These are phyloP conservation scores for Procavia capensis DNA, from an alignment of 2,113 vertebrate species.

Conservation along the genomic window DNA sequence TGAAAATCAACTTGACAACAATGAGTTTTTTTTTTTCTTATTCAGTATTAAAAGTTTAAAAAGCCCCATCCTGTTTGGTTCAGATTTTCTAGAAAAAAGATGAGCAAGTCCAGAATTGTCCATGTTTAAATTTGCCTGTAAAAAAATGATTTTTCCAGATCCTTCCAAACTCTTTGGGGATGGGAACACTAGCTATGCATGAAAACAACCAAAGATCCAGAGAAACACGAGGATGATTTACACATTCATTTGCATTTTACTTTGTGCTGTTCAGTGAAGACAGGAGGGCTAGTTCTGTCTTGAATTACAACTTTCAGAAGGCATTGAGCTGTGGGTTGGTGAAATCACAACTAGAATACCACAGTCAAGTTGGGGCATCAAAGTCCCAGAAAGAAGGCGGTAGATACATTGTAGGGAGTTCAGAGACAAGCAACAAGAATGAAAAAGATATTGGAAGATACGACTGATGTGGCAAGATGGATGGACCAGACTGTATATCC, in stretches of 20 bases:
- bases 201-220: neutral
- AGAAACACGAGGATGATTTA: neutral
- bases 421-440: conserved; percentile 53
- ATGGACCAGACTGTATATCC: neutral
- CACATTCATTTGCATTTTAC: conserved; percentile 53
- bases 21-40: neutral
- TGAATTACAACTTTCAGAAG: conserved; percentile 65
- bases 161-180: neutral
- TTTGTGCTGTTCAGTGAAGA: neutral
- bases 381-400: conserved; percentile 33
- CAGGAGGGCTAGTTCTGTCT: conserved; percentile 67
- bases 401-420: conserved; percentile 68
- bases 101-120: neutral
- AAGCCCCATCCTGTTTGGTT: neutral
- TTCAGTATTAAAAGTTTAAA: neutral
- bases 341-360: conserved; percentile 73
- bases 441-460: conserved; percentile 72
- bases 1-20: neutral
- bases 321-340: conserved; percentile 61
- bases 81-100: neutral
- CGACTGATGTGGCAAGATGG: conserved; percentile 55
- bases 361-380: conserved; percentile 73
- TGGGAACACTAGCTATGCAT: neutral
- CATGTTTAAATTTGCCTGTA: conserved; percentile 32
- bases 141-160: conserved; percentile 18